These are phyloP conservation scores for Micropterix aruncella DNA, from an alignment of 2,888 invertebrate genomes.

Conservation along the genomic window DNA sequence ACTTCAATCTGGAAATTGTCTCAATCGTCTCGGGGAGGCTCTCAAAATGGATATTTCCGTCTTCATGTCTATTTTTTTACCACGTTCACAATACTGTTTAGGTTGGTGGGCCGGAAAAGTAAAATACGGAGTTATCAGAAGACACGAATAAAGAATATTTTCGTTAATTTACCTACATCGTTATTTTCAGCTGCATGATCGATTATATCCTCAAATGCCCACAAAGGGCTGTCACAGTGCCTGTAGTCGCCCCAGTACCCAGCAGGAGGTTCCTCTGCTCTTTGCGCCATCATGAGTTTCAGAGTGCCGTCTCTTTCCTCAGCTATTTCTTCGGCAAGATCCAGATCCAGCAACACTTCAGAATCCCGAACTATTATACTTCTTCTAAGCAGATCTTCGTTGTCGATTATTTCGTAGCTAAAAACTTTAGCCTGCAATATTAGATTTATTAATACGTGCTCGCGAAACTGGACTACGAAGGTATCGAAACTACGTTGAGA, in stretches of 20 bases:
- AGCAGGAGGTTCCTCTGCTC: slow-evolving; percentile 23
- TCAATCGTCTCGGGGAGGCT: too few relatives aligned
- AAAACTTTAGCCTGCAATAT: neutral
- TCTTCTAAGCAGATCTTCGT: neutral
- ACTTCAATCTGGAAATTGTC: too few relatives aligned
- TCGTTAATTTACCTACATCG: slow-evolving; percentile 25
- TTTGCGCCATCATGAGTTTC: neutral
- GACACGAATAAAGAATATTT: too few relatives aligned
- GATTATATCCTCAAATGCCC: slow-evolving; percentile 52
- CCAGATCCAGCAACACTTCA: neutral
- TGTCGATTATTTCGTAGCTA: neutral
- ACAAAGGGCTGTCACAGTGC: slow-evolving; percentile 61
- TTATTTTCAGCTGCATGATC: slow-evolving; percentile 41
- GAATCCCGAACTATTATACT: neutral
- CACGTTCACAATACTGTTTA: too few relatives aligned
- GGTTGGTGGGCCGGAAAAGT: too few relatives aligned
- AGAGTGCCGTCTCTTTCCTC: neutral
- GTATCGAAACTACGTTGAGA: too few relatives aligned
- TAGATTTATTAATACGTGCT: too few relatives aligned
- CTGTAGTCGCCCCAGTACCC: slow-evolving; percentile 75
- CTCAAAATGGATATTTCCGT: too few relatives aligned
- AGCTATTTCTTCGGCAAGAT: neutral
- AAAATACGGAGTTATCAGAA: too few relatives aligned
- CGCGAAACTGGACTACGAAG: too few relatives aligned
- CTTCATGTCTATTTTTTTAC: too few relatives aligned